Evolutionary conservation across 2,888 invertebrate genomes (phyloP), one percentile per base, ranked within the genome.

Genomic region (Nesidiocoris tenuis): DNA sequence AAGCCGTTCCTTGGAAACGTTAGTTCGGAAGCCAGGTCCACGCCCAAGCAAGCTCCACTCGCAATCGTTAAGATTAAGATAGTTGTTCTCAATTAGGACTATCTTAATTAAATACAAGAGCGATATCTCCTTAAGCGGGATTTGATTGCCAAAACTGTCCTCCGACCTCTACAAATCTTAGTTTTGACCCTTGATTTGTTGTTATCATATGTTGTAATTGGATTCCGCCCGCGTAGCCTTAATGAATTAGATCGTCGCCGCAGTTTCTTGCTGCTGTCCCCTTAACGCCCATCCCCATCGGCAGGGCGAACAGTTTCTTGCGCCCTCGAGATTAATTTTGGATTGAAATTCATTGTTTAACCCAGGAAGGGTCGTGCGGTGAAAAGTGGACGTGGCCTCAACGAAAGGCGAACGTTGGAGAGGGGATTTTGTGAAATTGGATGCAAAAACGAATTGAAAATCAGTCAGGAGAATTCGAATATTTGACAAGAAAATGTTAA

Each of bases 271-370:
- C 55, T 16, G 17, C 66, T 21, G 22, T 39, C 5, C 39, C 39
- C 39, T n/a, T n/a, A n/a, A n/a, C n/a, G n/a, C n/a, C n/a, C n/a
- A n/a, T n/a, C n/a, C 39, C 12, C 39, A 39, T 39, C 12, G 64
- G 18, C 39, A 19, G 63, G 39, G 25, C 72, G 24, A 56, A 76
- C 39, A 24, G 74, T 74, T 77, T 68, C 74, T 77, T 74, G 65
- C 24, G 57, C 67, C 56, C 54, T 54, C 61, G 56, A 78, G 77
- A 78, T 80, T 80, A 80, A 80, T 80, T 79, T 78, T 74, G 79
- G 79, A 80, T 80, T 80, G 80, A 80, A 80, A 80, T 80, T 80
- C 79, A 79, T 79, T 76, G 79, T 80, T 78, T 54, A 19, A 71
- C 76, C 75, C 74, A 39, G 25, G 63, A 65, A 25, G 22, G 70